Evolutionary conservation across 92 coral and sea anemone genomes (phyloP).

Genomic region (Plumapathes pennacea): DNA sequence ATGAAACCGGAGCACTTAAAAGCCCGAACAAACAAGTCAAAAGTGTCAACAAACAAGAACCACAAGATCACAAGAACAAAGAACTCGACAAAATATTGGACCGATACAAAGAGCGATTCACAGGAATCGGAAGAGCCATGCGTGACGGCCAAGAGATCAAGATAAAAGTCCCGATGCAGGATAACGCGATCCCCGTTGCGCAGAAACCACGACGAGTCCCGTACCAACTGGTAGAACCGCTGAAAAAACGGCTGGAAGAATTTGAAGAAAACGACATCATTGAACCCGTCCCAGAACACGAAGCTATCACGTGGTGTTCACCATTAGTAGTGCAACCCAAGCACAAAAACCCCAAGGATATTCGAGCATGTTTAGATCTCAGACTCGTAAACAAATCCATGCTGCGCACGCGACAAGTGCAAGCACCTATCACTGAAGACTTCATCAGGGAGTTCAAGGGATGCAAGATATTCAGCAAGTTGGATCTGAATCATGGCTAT

Average conservation of each 20-base stretch:
- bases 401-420: conserved; percentile 43
- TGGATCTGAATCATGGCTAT: conserved; percentile 42
- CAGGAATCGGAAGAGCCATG: conserved; percentile 39
- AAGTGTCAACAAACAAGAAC: neutral
- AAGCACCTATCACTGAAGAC: conserved; percentile 52
- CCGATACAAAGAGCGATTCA: conserved; percentile 13
- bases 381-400: conserved; percentile 33
- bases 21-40: conserved; percentile 33
- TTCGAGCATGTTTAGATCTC: conserved; percentile 12
- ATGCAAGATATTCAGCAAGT: conserved; percentile 31
- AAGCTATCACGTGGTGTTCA: conserved; percentile 45
- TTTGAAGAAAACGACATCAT: conserved; percentile 29
- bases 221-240: conserved; percentile 23
- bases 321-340: conserved; percentile 45
- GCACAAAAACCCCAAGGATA: conserved; percentile 32
- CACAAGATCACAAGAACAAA: neutral
- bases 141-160: conserved; percentile 51
- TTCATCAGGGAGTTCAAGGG: conserved; percentile 24
- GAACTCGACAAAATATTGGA: conserved; percentile 23
- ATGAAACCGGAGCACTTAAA: conserved; percentile 47
- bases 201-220: conserved; percentile 48
- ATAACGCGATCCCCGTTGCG: conserved; percentile 34
- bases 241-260: conserved; percentile 21
- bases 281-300: conserved; percentile 44
- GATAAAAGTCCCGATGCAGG: conserved; percentile 43